phyloP scores from a whole-genome alignment of 2,113 vertebrate genomes.

The Tretioscincus oriximinensis region DNA sequence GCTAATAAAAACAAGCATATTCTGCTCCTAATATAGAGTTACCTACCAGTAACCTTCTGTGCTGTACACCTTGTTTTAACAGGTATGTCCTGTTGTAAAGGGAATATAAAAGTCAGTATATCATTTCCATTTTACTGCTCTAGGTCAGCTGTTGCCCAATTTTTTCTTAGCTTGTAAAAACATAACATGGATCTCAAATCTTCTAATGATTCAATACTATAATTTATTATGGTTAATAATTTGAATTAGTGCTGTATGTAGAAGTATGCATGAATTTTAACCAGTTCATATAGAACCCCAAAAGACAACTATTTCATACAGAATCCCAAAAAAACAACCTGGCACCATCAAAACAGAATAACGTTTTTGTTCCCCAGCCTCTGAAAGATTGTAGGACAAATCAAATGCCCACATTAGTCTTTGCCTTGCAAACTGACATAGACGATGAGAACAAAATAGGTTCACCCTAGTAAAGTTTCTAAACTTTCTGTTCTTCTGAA shows the following conservation, averaged over 20 bases:
- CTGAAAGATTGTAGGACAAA: no score
- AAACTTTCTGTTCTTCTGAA: no score
- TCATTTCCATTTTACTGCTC: background rate
- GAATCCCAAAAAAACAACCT: no score
- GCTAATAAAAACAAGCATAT: background rate
- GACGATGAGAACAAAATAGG: no score
- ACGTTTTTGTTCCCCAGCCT: no score
- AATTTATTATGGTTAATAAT: background rate
- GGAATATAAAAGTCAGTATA: conserved; percentile 25
- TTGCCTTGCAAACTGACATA: no score
- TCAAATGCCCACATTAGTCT: no score
- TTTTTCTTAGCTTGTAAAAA: background rate
- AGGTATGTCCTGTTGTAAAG: conserved; percentile 60
- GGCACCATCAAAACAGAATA: no score
- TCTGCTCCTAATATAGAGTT: conserved; percentile 3
- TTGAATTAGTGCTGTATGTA: background rate
- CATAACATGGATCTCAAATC: background rate
- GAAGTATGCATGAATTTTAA: no score
- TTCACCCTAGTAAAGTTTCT: no score
- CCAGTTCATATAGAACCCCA: no score
- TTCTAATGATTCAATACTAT: background rate
- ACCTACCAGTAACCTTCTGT: conserved; percentile 62
- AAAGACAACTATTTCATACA: no score
- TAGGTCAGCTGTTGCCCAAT: background rate
- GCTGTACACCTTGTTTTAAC: conserved; percentile 43